Conservation (phyloP, 1,140 invertebrate genomes). For the Drosophila kurseongensis region DNA sequence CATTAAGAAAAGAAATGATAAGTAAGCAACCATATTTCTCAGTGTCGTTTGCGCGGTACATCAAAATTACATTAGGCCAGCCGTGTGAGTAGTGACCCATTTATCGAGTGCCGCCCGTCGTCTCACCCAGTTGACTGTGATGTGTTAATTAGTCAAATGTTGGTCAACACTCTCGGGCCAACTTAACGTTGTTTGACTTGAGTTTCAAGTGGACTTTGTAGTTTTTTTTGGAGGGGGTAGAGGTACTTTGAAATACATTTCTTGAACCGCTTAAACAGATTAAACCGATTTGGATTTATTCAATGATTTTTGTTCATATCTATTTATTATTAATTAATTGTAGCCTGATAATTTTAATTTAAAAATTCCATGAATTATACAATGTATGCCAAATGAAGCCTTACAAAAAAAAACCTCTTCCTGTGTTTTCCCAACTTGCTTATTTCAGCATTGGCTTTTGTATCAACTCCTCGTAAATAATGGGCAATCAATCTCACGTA, state of each 20-base stretch:
- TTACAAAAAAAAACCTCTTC: not conserved
- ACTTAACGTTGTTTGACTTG: conserved; percentile 22
- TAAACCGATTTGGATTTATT: not conserved
- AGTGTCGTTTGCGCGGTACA: conserved; percentile 45
- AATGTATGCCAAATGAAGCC: not conserved
- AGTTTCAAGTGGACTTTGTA: conserved; percentile 5
- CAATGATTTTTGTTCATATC: too few species aligned
- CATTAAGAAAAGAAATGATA: conserved; percentile 4
- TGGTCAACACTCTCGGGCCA: conserved; percentile 43
- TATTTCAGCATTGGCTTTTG: not conserved
- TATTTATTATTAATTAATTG: too few species aligned
- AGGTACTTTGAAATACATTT: not conserved
- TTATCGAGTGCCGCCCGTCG: conserved; percentile 40
- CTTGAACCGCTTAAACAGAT: not conserved
- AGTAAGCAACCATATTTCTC: not conserved
- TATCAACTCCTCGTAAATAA: not conserved
- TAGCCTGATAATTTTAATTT: too few species aligned
- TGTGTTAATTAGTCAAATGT: conserved; percentile 76
- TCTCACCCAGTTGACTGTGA: conserved; percentile 36
- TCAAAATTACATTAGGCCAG: conserved; percentile 72
- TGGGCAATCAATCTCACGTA: conserved; percentile 12
- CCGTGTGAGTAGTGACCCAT: conserved; percentile 45
- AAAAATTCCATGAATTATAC: not conserved
- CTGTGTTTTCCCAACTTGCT: not conserved
- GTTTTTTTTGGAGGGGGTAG: conserved; percentile 11